Evolutionary conservation across 2,113 vertebrate species (phyloP).

Genomic region (Phoenicopterus ruber): DNA sequence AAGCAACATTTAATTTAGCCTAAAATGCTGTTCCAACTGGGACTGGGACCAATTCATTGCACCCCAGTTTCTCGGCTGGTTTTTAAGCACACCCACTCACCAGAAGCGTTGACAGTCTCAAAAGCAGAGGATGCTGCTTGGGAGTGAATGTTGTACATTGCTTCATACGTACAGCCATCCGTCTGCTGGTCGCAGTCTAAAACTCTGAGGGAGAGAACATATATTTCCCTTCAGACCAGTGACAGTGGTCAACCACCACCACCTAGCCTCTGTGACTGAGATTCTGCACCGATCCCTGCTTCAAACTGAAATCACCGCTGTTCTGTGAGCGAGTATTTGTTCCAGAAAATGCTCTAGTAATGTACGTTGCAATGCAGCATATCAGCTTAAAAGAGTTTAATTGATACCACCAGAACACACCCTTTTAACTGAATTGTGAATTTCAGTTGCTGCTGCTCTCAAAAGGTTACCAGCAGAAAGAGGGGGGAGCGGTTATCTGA

Average conservation of each 20-base stretch:
- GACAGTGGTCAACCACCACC: background rate
- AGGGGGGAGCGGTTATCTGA: background rate
- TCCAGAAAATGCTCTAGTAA: background rate
- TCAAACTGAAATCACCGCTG: background rate
- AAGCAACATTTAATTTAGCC: background rate
- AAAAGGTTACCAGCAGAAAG: background rate
- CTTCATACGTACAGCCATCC: constrained; percentile 86
- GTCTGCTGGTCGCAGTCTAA: constrained; percentile 75
- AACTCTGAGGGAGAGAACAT: constrained; percentile 49
- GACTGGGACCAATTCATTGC: background rate
- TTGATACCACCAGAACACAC: background rate
- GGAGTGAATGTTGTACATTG: constrained; percentile 91
- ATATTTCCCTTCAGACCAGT: background rate
- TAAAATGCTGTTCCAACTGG: background rate
- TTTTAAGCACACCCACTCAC: constrained; percentile 69
- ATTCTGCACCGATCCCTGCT: background rate
- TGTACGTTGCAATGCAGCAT: background rate
- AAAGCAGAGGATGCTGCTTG: constrained; percentile 67
- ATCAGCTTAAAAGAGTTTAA: background rate
- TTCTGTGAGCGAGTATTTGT: background rate
- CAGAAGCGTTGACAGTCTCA: constrained; percentile 60
- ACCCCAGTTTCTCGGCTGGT: background rate
- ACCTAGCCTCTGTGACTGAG: background rate
- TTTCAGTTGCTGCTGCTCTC: background rate
- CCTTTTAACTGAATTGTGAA: background rate